Percentiles rank a stretch among this genome's conserved stretches.
phyloP scores from a whole-genome alignment of 2,113 vertebrate genomes.

The Columba livia region DNA sequence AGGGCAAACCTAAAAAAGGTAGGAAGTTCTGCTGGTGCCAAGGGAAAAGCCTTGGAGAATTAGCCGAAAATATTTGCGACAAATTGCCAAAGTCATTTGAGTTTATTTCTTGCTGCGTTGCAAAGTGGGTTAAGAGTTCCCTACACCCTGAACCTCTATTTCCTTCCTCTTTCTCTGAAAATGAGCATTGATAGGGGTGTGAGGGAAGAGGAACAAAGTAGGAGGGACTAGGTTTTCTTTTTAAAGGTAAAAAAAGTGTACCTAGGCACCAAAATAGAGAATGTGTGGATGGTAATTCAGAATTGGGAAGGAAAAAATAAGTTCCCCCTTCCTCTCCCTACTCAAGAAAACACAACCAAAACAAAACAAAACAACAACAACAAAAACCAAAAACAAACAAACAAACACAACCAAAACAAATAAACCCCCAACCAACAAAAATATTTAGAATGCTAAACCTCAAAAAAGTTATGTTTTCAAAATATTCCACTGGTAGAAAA shows the following conservation, averaged over 20 bases:
- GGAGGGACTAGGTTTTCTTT: not conserved
- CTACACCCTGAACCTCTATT: not conserved
- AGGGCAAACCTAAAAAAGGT: not conserved
- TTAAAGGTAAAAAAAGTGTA: not conserved
- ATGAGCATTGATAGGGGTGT: not conserved
- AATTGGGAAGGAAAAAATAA: not conserved
- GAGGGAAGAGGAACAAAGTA: not conserved
- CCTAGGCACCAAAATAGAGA: not conserved
- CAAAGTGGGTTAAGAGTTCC: not conserved
- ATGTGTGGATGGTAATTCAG: not conserved
- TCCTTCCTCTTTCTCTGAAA: constrained; percentile 4
- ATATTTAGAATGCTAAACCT: not conserved
- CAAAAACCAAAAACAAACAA: not conserved
- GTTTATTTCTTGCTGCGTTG: constrained; percentile 27
- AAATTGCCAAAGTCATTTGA: not conserved
- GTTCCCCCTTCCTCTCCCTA: not conserved
- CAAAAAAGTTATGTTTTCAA: not conserved
- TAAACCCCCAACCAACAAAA: not conserved
- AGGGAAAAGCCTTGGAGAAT: constrained; percentile 10
- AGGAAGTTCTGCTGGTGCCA: constrained; percentile 22
- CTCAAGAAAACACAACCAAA: not conserved
- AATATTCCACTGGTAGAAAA: not conserved
- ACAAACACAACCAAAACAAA: not conserved
- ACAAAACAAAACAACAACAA: not conserved
- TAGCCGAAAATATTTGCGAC: constrained; percentile 37